phyloP scores from a whole-genome alignment of 2,888 invertebrate genomes.

The Drosophila mayaguana region DNA sequence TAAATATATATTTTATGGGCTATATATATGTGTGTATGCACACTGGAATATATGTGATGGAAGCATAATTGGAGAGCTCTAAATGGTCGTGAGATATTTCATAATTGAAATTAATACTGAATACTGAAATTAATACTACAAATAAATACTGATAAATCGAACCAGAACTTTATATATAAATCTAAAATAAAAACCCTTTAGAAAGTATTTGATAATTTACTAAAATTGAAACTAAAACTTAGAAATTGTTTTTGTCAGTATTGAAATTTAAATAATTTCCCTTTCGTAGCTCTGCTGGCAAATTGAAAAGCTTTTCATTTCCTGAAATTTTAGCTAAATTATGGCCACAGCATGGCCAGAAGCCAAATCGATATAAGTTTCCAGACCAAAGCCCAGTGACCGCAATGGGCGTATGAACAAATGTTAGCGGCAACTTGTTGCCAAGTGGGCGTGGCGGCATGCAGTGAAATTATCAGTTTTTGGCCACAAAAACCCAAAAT shows the following conservation, averaged over 20 bases:
- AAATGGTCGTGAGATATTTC: too few relatives aligned
- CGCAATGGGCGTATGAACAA: constrained; percentile 35
- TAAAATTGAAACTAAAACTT: not conserved
- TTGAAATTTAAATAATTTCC: not conserved
- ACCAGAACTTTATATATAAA: not conserved
- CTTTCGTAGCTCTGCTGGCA: not conserved
- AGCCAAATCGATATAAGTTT: constrained; percentile 59
- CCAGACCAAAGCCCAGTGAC: constrained; percentile 32
- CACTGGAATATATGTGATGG: constrained; percentile 8
- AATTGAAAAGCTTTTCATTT: constrained; percentile 3
- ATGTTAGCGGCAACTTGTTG: constrained; percentile 49
- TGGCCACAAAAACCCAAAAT: constrained; percentile 52
- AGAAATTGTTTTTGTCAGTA: not conserved
- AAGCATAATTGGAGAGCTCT: not conserved
- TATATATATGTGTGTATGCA: not conserved
- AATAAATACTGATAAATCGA: not conserved
- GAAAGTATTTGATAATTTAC: not conserved
- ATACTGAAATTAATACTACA: not conserved
- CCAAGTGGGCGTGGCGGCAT: constrained; percentile 10
- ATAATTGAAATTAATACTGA: too few relatives aligned
- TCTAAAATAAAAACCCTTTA: too few relatives aligned
- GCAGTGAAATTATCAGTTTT: constrained; percentile 48
- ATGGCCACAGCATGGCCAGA: constrained; percentile 26
- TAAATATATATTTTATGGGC: not conserved
- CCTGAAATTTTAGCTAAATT: not conserved